These are phyloP conservation scores for Microctonus brassicae DNA, from an alignment of 2,888 invertebrate species.

Conservation along the genomic window DNA sequence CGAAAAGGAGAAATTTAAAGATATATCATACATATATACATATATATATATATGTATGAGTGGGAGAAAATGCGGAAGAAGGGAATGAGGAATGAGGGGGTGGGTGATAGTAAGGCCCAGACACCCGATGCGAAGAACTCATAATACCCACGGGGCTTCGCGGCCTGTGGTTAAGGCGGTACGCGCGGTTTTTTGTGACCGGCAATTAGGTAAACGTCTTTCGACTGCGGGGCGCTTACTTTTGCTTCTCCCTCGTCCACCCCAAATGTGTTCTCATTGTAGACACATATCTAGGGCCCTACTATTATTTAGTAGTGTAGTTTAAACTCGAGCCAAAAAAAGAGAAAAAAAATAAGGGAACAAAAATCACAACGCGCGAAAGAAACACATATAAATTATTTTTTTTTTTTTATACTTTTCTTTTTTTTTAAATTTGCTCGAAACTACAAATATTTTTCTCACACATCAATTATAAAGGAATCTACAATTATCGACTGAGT, in stretches of 20 bases:
- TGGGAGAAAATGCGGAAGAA: constrained; percentile 28
- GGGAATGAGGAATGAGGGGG: background rate
- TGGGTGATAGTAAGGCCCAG: constrained; percentile 12
- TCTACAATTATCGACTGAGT: constrained; percentile 52
- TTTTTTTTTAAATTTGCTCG: constrained; percentile 23
- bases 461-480: background rate
- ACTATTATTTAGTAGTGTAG: constrained; percentile 69
- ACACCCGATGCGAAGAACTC: constrained; percentile 42
- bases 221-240: constrained; percentile 20
- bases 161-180: constrained; percentile 70
- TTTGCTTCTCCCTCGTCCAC: constrained; percentile 43
- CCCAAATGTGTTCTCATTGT: constrained; percentile 62
- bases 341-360: constrained; percentile 30
- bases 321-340: constrained; percentile 57
- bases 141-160: constrained; percentile 59
- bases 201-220: constrained; percentile 70
- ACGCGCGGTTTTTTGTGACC: constrained; percentile 67
- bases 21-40: too few species aligned
- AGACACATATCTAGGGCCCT: constrained; percentile 54
- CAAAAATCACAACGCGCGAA: constrained; percentile 4
- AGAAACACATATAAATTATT: constrained; percentile 22
- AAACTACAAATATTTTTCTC: background rate
- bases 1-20: background rate
- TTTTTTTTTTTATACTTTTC: constrained; percentile 33
- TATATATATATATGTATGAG: background rate